Evolutionary conservation across 2,113 vertebrate genomes (phyloP), one percentile per base, ranked within the genome.

Genomic region (Thamnaconus septentrionalis): DNA sequence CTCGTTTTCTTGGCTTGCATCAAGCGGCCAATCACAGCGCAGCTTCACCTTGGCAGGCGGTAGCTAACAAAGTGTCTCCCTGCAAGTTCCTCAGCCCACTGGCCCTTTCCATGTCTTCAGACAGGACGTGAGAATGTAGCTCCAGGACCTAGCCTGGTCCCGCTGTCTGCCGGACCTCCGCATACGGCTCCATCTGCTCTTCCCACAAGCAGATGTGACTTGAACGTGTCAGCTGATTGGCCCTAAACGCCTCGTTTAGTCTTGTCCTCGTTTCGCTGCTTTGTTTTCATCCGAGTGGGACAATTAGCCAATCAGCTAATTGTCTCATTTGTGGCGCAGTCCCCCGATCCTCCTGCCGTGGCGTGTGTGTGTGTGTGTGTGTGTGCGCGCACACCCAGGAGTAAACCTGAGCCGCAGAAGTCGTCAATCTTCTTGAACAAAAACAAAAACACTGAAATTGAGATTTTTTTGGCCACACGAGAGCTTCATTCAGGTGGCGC

Each of bases 101-200:
- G 18, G 18, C 18, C 18, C 18, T 31, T 31, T 31, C 18, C 18
- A 31, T 31, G 18, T 31, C 18, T 31, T 31, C 18, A 31, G 18
- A 31, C 18, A 31, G 18, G 18, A 31, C 18, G 18, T 31, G 18
- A 31, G 18, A 31, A 31, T 31, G 18, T 31, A 31, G 18, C 18
- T 31, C 18, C 18, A 31, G 1, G 18, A 31, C 18, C 18, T 31
- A 31, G 18, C 18, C 18, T 31, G 18, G 18, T 31, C 18, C 18
- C 18, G 18, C 64, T 52, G 11, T 52, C 6, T 7, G n/a, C n/a
- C 18, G 44, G n/a, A 43, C 71, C 43, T 75, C 80, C 77, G 82
- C 81, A 81, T 75, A 75, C 71, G 66, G 62, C 70, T 83, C 86
- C 84, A 81, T 86, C 80, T 88, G 86, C 71, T 74, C 9, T 41